Percentiles rank a stretch among this genome's conserved stretches.
These are phyloP conservation scores for Drosophila willistoni DNA, from an alignment of 1,140 invertebrate species.

Conservation along the genomic window DNA sequence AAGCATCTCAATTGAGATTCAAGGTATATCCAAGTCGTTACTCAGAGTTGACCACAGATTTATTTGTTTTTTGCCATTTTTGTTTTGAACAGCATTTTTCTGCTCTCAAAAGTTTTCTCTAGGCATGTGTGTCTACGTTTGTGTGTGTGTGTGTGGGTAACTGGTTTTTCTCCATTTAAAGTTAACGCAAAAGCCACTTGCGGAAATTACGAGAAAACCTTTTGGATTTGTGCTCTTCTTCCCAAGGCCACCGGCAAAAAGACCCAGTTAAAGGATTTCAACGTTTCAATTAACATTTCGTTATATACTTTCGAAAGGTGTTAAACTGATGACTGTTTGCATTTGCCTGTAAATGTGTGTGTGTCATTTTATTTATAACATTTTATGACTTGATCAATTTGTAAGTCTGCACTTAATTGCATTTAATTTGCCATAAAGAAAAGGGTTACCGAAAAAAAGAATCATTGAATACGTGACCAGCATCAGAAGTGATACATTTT, in stretches of 20 bases:
- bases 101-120: conserved; percentile 31
- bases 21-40: no score
- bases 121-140: conserved; percentile 16
- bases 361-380: conserved; percentile 16
- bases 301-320: conserved; percentile 13
- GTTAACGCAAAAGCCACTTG: conserved; percentile 75
- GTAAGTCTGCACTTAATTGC: conserved; percentile 67
- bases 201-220: conserved; percentile 65
- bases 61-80: not conserved
- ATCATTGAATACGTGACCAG: conserved; percentile 69
- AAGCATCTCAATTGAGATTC: no score
- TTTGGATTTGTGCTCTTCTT: conserved; percentile 68
- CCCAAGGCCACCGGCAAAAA: conserved; percentile 60
- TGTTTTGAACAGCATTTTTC: conserved; percentile 4
- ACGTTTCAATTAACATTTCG: conserved; percentile 42
- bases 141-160: conserved; percentile 49
- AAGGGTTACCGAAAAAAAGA: conserved; percentile 64
- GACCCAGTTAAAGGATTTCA: conserved; percentile 64
- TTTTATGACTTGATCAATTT: conserved; percentile 67
- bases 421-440: conserved; percentile 75
- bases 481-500: conserved; percentile 55
- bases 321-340: conserved; percentile 51
- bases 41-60: not conserved
- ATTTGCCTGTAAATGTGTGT: conserved; percentile 53
- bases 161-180: conserved; percentile 72